phyloP scores from a whole-genome alignment of 2,888 invertebrate genomes.

The Aphidoletes aphidimyza region DNA sequence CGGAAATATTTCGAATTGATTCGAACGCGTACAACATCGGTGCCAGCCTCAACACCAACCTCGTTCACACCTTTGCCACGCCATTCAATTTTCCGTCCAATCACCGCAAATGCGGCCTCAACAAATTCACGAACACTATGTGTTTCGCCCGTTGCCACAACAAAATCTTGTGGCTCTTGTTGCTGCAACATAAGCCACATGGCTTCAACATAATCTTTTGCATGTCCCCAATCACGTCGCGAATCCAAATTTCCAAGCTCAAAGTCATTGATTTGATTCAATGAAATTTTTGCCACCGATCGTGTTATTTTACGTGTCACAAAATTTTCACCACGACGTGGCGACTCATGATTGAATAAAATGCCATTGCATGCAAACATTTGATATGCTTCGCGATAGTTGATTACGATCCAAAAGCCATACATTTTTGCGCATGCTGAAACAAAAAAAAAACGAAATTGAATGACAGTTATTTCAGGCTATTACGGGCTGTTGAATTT shows the following conservation, averaged over 20 bases:
- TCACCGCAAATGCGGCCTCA: constrained; percentile 86
- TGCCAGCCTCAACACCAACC: constrained; percentile 75
- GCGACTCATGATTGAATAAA: constrained; percentile 96
- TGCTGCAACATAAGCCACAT: constrained; percentile 99
- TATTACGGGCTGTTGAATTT: no score
- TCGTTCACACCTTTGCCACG: constrained; percentile 86
- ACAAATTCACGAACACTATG: constrained; percentile 98
- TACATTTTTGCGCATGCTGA: constrained; percentile 95
- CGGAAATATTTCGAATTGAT: constrained; percentile 95
- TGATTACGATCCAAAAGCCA: constrained; percentile 95
- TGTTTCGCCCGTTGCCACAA: constrained; percentile 94
- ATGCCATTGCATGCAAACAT: constrained; percentile 98
- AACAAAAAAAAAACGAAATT: not conserved
- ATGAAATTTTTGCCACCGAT: constrained; percentile 94
- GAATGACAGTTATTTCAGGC: not conserved
- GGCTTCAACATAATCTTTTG: constrained; percentile 96
- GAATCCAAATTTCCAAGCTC: constrained; percentile 96
- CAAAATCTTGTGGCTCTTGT: constrained; percentile 91
- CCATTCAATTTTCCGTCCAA: constrained; percentile 87
- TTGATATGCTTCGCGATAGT: constrained; percentile 93
- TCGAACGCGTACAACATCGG: constrained; percentile 81
- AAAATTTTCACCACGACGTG: constrained; percentile 95
- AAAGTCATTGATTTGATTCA: constrained; percentile 84
- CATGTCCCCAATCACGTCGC: constrained; percentile 98
- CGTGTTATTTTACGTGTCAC: constrained; percentile 98